A percentile compares a stretch with the other conserved stretches of the same genome.
phyloP scores from a whole-genome alignment of 2,113 vertebrate species.

The Xenopus tropicalis region DNA sequence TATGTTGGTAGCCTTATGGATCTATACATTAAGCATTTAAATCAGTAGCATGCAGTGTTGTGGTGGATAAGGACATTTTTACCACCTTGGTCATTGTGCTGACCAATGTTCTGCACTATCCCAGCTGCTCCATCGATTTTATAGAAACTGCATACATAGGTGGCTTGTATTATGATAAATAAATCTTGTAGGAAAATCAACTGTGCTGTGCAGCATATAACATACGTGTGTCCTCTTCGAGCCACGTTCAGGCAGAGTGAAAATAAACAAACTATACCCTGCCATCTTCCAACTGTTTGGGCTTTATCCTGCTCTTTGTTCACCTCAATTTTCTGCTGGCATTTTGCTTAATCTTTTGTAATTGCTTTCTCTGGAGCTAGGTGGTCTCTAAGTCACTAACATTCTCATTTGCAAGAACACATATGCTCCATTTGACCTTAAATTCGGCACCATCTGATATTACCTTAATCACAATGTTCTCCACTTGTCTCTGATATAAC shows the following conservation, averaged over 20 bases:
- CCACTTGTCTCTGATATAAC: background rate
- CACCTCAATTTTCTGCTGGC: conserved; percentile 42
- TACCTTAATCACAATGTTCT: conserved; percentile 3
- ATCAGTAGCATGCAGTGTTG: too few relatives aligned
- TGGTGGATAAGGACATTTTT: too few relatives aligned
- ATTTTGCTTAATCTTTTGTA: conserved; percentile 43
- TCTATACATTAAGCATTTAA: too few relatives aligned
- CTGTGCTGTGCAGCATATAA: background rate
- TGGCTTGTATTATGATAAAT: background rate
- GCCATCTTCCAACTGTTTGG: background rate
- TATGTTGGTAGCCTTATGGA: too few relatives aligned
- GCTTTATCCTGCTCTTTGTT: conserved; percentile 23
- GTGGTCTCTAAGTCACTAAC: conserved; percentile 32
- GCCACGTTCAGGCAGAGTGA: conserved; percentile 2
- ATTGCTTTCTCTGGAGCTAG: conserved; percentile 35
- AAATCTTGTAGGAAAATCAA: conserved; percentile 9
- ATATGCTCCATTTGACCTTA: conserved; percentile 34
- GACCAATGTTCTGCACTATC: conserved; percentile 16
- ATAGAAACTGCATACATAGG: conserved; percentile 6
- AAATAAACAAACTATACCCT: background rate
- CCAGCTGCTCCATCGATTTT: background rate
- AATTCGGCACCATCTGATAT: conserved; percentile 13
- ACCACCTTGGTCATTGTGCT: background rate
- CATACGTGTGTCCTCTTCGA: conserved; percentile 3
- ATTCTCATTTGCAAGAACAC: conserved; percentile 34